Evolutionary conservation across 2,888 invertebrate species (phyloP).

Genomic region (Arrhopalites spinosus): DNA sequence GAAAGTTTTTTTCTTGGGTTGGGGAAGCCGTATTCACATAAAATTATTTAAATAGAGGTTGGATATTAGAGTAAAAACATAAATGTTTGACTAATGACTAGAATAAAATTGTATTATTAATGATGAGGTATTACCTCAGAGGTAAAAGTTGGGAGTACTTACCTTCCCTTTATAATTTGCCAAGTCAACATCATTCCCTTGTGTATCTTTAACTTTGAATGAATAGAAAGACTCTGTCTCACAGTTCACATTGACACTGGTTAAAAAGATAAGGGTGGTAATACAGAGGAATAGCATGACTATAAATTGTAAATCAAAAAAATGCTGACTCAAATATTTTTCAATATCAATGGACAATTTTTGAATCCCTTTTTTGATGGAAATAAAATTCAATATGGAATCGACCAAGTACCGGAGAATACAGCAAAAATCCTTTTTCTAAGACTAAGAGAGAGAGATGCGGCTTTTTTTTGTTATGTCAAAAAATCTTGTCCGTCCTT

Average conservation of each 20-base stretch:
- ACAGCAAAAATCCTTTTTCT: background rate
- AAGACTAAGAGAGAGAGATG: slow-evolving; percentile 14
- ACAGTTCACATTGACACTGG: background rate
- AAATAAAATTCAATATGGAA: slow-evolving; percentile 9
- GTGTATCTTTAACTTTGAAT: slow-evolving; percentile 54
- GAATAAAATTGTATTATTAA: background rate
- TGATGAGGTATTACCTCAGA: background rate
- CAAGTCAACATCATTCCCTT: slow-evolving; percentile 53
- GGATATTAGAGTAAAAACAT: too few relatives aligned
- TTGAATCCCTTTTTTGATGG: background rate
- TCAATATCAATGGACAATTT: too few relatives aligned
- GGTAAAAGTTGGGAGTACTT: slow-evolving; percentile 26
- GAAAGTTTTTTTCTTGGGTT: too few relatives aligned
- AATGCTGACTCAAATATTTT: too few relatives aligned
- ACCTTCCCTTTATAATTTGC: slow-evolving; percentile 55
- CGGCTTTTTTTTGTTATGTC: slow-evolving; percentile 14
- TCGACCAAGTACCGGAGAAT: background rate
- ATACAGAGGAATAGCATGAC: too few relatives aligned
- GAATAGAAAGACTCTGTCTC: slow-evolving; percentile 50
- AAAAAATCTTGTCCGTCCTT: slow-evolving; percentile 33
- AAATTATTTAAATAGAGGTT: too few relatives aligned
- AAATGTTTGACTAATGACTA: too few relatives aligned
- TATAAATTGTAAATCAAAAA: too few relatives aligned
- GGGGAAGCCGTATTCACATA: too few relatives aligned
- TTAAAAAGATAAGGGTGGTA: slow-evolving; percentile 8